Base-by-base conservation (phyloP, 2,797 vertebrate genomes). In the Catamblyrhynchus diadema region DNA sequence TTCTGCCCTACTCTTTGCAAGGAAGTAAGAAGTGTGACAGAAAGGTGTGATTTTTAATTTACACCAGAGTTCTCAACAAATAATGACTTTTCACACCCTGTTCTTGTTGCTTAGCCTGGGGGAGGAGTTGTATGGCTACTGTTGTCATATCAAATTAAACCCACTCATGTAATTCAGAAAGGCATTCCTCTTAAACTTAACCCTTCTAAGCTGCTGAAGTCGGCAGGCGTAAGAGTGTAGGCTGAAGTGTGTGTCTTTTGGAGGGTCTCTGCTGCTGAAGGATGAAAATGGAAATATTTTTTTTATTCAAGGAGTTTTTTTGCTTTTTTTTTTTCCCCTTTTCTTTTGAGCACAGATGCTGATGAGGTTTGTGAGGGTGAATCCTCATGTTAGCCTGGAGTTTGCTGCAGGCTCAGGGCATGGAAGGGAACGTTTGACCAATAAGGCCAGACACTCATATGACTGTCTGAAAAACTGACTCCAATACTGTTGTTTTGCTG, bases 1-100 rank as follows among this genome's bases (percentile, higher is more conserved):
- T 87, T 10, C 60, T 35, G 17, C 78, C 71, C 79, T 86, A 67
- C 66, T 96, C 93, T 96, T 97, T 92, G 62, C 94, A 93, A 97
- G 95, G 93, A 96, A 98, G 85, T 94, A 95, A 98, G 93, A 97
- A 97, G 97, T 98, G 97, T 97, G 96, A 98, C 92, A 93, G 91
- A 92, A 96, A 98, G 97, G 98, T 98, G 98, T 98, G 98, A 98
- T 98, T 98, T 98, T 97, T 98, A 97, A 98, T 98, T 98, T 98
- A 97, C 97, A 97, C 96, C 95, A 94, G 77, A 94, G 87, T 95
- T 96, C 96, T 97, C 41, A 88, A 61, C 96, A 98, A 98, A 97
- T 98, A 98, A 98, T 98, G 97, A 98, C 97, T 98, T 98, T 98
- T 98, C 97, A 98, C 97, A 97, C 97, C 91, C 94, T 61, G 87